Evolutionary conservation across 2,113 vertebrate species (phyloP).

Genomic region (Taurulus bubalis): DNA sequence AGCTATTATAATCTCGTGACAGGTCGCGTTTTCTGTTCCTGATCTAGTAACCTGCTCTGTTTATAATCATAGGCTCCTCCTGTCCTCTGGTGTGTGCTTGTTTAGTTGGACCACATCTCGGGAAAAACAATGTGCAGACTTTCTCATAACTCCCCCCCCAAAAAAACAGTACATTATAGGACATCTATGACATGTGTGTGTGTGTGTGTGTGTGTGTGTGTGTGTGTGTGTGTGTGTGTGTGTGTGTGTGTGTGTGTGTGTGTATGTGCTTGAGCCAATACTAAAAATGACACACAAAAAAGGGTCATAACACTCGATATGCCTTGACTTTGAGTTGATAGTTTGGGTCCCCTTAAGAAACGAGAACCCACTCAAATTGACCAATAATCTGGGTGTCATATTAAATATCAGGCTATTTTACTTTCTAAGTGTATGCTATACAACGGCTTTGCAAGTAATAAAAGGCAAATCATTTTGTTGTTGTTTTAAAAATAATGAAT

Average conservation of each 20-base stretch:
- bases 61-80: too few species aligned
- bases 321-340: background rate
- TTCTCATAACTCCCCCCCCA: background rate
- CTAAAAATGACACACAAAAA: background rate
- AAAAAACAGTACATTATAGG: background rate
- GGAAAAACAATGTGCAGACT: background rate
- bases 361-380: background rate
- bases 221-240: too few species aligned
- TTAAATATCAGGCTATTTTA: background rate
- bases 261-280: background rate
- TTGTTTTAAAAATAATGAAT: background rate
- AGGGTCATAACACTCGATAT: background rate
- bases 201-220: too few species aligned
- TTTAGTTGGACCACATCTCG: background rate
- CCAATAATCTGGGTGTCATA: background rate
- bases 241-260: background rate
- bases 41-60: background rate
- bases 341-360: background rate
- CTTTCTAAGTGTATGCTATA: background rate
- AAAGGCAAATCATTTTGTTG: background rate
- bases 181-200: background rate
- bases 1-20: background rate
- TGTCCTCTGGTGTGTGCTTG: background rate
- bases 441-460: background rate
- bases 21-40: slow-evolving; percentile 8